Conservation (phyloP, 2,888 invertebrate genomes). For the Digitonthophagus gazella region DNA sequence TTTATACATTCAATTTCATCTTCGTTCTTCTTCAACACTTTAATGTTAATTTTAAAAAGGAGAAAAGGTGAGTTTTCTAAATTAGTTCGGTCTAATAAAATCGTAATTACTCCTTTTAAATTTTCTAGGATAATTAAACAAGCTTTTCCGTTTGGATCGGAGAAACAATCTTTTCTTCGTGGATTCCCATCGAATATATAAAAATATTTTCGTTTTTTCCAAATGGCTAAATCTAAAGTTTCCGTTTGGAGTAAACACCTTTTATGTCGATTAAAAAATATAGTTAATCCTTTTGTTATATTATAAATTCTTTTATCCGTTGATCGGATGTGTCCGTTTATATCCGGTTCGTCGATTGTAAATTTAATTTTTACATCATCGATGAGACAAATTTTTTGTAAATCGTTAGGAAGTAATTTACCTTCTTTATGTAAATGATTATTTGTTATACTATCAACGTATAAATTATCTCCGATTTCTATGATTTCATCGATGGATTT, state of each 20-base stretch:
- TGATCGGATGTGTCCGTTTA: slow-evolving; percentile 46
- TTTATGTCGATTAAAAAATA: slow-evolving; percentile 57
- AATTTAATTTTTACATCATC: slow-evolving; percentile 50
- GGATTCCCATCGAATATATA: slow-evolving; percentile 66
- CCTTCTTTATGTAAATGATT: slow-evolving; percentile 41
- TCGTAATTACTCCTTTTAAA: slow-evolving; percentile 53
- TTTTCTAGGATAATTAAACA: slow-evolving; percentile 59
- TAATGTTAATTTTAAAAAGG: slow-evolving; percentile 54
- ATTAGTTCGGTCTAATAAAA: slow-evolving; percentile 54
- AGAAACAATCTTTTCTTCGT: slow-evolving; percentile 55
- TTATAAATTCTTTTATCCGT: slow-evolving; percentile 46
- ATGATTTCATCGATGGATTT: slow-evolving; percentile 60
- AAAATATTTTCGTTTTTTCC: slow-evolving; percentile 59
- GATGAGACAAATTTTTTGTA: slow-evolving; percentile 25
- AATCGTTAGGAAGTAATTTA: slow-evolving; percentile 25
- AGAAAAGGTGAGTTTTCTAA: slow-evolving; percentile 56
- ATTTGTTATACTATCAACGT: slow-evolving; percentile 40
- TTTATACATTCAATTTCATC: slow-evolving; percentile 55
- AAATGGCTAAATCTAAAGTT: slow-evolving; percentile 54
- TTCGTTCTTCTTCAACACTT: slow-evolving; percentile 46
- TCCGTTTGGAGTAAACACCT: slow-evolving; percentile 54
- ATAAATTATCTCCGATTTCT: slow-evolving; percentile 57
- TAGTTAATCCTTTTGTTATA: slow-evolving; percentile 56
- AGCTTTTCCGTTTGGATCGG: slow-evolving; percentile 57
- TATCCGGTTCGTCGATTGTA: slow-evolving; percentile 45